Base-by-base conservation (phyloP, 2,888 invertebrate species). In the Trichogramma dendrolimi region DNA sequence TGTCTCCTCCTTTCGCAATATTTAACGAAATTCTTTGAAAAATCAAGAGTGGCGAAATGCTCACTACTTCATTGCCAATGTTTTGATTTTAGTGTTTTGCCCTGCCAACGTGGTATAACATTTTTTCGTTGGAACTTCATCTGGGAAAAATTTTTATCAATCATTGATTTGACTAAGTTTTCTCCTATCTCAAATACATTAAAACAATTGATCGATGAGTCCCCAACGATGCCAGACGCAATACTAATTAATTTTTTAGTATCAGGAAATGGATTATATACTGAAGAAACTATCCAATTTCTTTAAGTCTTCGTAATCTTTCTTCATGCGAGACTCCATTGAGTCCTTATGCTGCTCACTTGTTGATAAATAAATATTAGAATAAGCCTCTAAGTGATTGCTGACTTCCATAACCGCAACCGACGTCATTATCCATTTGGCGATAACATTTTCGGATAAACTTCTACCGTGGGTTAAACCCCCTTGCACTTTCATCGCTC, bases 1-100 rank as follows among this genome's bases (percentile, higher is more conserved):
- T 51, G 73, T 52, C 58, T 73, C 69, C 62, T 71, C 67, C 43
- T 66, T 53, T 62, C 55, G 64, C 55, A 60, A 67, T 63, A 46
- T 41, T 70, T 58, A 73, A 65, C 67, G 69, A 68, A 66, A 73
- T 75, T 51, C n/a, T 73, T 68, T 70, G 58, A 40, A 62, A 62
- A 39, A 62, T 43, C 1, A 58, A 11, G 10, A 62, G 53, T 6
- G 59, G 62, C 27, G 59, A 62, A 44, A 62, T 62, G 11, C 59
- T 46, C 3, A 62, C 62, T 50, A 59, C 55, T 55, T 62, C 48
- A 40, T 59, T 54, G 6, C 6, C 48, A 11, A 7, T 52, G 14
- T 59, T 62, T 51, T 39, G 55, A 2, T 55, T 55, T 47, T 58
- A 62, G 42, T 58, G 62, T 8, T 49, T 14, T 6, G 49, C 8